phyloP scores from a whole-genome alignment of 2,888 invertebrate genomes.

The Drosophila affinis region DNA sequence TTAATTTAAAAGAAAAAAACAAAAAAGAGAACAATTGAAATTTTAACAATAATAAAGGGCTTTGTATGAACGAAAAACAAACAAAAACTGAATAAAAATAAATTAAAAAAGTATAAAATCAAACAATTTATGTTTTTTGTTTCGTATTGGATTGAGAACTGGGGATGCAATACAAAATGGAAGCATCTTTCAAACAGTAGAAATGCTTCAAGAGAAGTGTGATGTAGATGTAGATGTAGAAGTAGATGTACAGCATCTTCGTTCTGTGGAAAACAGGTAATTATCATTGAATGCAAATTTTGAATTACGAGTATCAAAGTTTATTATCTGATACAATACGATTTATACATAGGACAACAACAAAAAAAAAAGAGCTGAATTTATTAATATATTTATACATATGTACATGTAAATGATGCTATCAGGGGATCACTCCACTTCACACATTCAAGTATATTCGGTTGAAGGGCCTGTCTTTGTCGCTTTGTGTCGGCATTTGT shows the following conservation, averaged over 20 bases:
- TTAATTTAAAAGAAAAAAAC: constrained; percentile 61
- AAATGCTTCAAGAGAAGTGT: too few species aligned
- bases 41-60: constrained; percentile 79
- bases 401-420: constrained; percentile 4
- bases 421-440: not conserved
- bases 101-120: constrained; percentile 30
- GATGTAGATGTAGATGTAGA: too few species aligned
- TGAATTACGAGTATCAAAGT: constrained; percentile 26
- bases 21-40: constrained; percentile 61
- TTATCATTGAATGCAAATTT: not conserved
- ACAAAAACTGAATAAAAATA: constrained; percentile 43
- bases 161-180: too few species aligned
- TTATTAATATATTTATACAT: constrained; percentile 1
- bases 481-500: constrained; percentile 20
- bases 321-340: constrained; percentile 1
- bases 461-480: constrained; percentile 10
- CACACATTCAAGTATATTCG: constrained; percentile 19
- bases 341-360: constrained; percentile 21
- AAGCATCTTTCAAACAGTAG: too few species aligned
- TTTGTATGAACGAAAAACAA: constrained; percentile 73
- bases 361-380: not conserved
- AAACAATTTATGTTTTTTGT: not conserved
- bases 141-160: not conserved
- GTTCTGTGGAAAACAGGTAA: not conserved
- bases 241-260: too few species aligned